Evolutionary conservation across 1,140 invertebrate genomes (phyloP), one percentile per base, ranked within the genome.

Genomic region (Heliothis subflexa): DNA sequence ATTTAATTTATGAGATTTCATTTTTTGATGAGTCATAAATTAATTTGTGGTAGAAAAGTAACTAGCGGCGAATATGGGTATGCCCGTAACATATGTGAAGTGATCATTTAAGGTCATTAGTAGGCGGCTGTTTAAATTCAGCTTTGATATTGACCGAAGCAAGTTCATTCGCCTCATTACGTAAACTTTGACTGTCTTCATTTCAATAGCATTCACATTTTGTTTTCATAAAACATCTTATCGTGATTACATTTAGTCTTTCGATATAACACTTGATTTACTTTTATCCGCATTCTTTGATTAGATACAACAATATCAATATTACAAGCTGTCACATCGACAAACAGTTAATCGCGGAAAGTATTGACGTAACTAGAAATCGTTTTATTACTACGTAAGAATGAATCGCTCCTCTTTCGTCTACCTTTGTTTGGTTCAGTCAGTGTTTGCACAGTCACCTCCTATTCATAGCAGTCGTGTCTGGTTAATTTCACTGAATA

Each of bases 121-220:
- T 62, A 64, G 59, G 73, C 73, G 73, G 73, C 52, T 45, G 18
- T 78, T 66, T 62, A 62, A 70, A 78, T 71, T 61, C 40, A 71
- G 59, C 33, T 78, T 61, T 71, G 66, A 71, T 78, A 71, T 78
- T 71, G 52, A 71, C 75, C 75, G 62, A 68, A 68, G 50, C 75
- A 21, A 68, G 75, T 77, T 55, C 75, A 68, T 77, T 68, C 61
- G 33, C 75, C 75, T 77, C 47, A 50, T 57, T 68, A 57, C 62
- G 75, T 75, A 40, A 75, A 50, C 57, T 75, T 16, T 16, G 59
- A 28, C 45, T 62, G 54, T 45, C 40, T 55, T 13, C n/a, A 16
- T 57, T 11, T 57, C 33, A 55, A 16, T 57, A 3, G 33, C 33
- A 55, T 57, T 45, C n/a, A 21, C 18, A 28, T 62, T 73, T 49